Evolutionary conservation across 2,797 vertebrate genomes (phyloP).

Genomic region (Taeniopygia guttata): DNA sequence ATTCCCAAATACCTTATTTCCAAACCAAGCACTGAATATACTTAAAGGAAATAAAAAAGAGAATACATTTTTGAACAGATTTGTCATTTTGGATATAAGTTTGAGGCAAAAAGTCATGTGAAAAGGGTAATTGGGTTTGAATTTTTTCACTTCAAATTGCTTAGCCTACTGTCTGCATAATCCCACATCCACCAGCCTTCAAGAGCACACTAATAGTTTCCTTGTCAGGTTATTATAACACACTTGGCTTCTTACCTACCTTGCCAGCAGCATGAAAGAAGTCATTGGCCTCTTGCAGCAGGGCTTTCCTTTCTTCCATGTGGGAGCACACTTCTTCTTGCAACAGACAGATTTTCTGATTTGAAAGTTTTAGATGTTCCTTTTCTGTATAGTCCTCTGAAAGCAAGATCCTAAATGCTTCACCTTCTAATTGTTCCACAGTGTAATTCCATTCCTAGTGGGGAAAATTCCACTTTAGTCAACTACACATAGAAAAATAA

Average conservation of each 20-base stretch:
- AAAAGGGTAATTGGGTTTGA: neutral
- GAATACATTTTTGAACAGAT: neutral
- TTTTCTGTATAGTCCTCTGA: slow-evolving; percentile 66
- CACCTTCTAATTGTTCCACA: slow-evolving; percentile 69
- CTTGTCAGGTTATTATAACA: neutral
- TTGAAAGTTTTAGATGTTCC: slow-evolving; percentile 71
- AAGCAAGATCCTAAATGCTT: slow-evolving; percentile 72
- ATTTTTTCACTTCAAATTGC: neutral
- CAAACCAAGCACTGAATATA: neutral
- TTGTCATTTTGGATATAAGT: neutral
- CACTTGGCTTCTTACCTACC: slow-evolving; percentile 69
- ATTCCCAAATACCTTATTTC: neutral
- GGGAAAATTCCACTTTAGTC: neutral
- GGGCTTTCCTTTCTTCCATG: slow-evolving; percentile 68
- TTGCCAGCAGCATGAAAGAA: slow-evolving; percentile 81
- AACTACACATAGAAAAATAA: neutral
- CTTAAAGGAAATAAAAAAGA: neutral
- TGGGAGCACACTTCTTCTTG: slow-evolving; percentile 70
- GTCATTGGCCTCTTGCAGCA: slow-evolving; percentile 77
- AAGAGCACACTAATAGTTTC: neutral
- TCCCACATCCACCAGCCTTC: neutral
- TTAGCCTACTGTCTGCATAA: neutral
- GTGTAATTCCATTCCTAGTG: slow-evolving; percentile 77
- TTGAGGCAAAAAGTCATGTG: neutral
- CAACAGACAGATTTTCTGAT: slow-evolving; percentile 70